Conservation (phyloP, 2,888 invertebrate species). For the Pilophorus perplexus region DNA sequence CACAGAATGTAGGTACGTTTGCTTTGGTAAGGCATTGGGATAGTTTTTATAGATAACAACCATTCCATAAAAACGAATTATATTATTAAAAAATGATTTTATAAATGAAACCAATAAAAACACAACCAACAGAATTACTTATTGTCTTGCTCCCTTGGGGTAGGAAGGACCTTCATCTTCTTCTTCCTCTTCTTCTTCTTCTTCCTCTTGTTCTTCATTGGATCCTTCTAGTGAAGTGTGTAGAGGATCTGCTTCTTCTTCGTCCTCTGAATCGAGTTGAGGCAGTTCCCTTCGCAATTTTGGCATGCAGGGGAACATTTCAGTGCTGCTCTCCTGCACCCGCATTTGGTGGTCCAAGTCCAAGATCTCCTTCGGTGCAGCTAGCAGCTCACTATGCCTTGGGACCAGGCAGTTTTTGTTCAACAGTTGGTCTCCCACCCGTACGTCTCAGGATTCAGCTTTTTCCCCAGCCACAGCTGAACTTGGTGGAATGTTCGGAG, state of each 20-base stretch:
- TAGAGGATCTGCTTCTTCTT: background rate
- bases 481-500: conserved; percentile 38
- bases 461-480: conserved; percentile 40
- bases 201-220: too few species aligned
- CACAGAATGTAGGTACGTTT: background rate
- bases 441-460: conserved; percentile 36
- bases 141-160: background rate
- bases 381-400: conserved; percentile 26
- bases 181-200: too few species aligned
- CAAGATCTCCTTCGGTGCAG: conserved; percentile 16
- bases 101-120: too few species aligned
- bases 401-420: conserved; percentile 25
- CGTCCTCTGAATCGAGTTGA: background rate
- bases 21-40: too few species aligned
- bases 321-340: too few species aligned
- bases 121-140: background rate
- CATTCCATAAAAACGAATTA: conserved; percentile 1
- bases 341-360: background rate
- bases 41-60: conserved; percentile 5
- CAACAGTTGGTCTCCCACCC: conserved; percentile 35
- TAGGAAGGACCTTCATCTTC: too few species aligned
- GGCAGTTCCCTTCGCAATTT: too few species aligned
- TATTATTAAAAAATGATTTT: too few species aligned
- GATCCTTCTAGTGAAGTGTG: background rate
- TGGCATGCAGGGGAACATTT: too few species aligned